Evolutionary conservation across 2,113 vertebrate species (phyloP).

Genomic region (Pomatostomus ruficeps): DNA sequence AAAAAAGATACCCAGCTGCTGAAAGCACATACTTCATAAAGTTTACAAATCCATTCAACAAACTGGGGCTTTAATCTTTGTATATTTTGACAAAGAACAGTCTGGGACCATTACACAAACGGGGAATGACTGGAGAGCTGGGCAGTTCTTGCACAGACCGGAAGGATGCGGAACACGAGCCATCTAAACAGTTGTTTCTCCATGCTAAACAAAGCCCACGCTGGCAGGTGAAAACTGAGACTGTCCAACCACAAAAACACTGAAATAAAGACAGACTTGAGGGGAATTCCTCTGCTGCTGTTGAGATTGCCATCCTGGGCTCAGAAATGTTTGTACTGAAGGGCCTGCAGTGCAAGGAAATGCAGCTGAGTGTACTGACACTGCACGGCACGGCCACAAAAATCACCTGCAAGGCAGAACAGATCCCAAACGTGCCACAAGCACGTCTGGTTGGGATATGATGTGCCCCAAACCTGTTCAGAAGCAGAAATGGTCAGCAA

Average conservation of each 20-base stretch:
- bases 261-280: background rate
- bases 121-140: background rate
- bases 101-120: background rate
- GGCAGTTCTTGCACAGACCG: background rate
- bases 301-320: background rate
- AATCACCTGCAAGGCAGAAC: background rate
- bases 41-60: slow-evolving; percentile 10
- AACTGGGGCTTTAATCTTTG: background rate
- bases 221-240: background rate
- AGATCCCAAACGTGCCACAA: background rate
- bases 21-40: background rate
- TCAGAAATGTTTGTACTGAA: background rate
- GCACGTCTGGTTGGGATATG: fast-evolving
- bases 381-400: background rate
- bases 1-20: slow-evolving; percentile 26
- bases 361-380: background rate
- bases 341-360: background rate
- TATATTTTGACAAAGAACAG: slow-evolving; percentile 7
- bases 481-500: background rate
- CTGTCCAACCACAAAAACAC: background rate
- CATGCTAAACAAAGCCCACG: background rate
- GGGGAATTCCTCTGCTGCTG: background rate
- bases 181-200: background rate
- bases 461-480: background rate
- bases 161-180: background rate